These are phyloP conservation scores for Xylocampa areola DNA, from an alignment of 2,888 invertebrate genomes.

Conservation along the genomic window DNA sequence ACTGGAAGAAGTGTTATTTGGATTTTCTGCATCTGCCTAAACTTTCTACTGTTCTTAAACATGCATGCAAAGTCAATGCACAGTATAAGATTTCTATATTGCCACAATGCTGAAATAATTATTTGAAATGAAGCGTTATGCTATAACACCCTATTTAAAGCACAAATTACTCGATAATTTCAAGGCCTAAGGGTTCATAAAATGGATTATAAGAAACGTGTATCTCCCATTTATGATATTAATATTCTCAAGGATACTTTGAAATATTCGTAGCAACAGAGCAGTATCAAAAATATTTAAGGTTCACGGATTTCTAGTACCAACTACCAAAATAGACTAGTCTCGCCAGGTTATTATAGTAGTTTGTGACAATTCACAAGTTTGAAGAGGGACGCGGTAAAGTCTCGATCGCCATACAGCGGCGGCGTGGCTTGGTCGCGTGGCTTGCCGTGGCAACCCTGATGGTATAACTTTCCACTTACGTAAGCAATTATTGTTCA, in stretches of 20 bases:
- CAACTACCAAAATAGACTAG: slow-evolving; percentile 20
- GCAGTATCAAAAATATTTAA: slow-evolving; percentile 14
- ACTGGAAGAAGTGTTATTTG: too few relatives aligned
- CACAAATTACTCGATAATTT: slow-evolving; percentile 4
- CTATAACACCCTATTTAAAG: neutral
- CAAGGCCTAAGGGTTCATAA: slow-evolving; percentile 4
- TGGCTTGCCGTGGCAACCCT: neutral
- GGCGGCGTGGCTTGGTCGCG: slow-evolving; percentile 6
- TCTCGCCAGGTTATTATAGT: slow-evolving; percentile 41
- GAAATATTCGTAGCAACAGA: slow-evolving; percentile 14
- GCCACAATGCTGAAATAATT: too few relatives aligned
- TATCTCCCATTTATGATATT: slow-evolving; percentile 29
- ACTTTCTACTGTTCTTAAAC: too few relatives aligned
- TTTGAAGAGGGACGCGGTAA: slow-evolving; percentile 41
- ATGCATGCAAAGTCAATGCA: too few relatives aligned
- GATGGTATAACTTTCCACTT: slow-evolving; percentile 48
- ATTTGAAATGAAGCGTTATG: too few relatives aligned
- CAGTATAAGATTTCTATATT: too few relatives aligned
- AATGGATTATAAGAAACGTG: slow-evolving; percentile 10
- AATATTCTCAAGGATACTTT: slow-evolving; percentile 15
- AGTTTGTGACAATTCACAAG: slow-evolving; percentile 57
- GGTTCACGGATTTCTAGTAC: slow-evolving; percentile 8
- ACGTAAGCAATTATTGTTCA: slow-evolving; percentile 29
- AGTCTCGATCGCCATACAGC: slow-evolving; percentile 30
- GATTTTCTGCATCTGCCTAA: too few relatives aligned